Evolutionary conservation across 2,797 vertebrate genomes (phyloP).

Genomic region (Helicolenus hilgendorfi): DNA sequence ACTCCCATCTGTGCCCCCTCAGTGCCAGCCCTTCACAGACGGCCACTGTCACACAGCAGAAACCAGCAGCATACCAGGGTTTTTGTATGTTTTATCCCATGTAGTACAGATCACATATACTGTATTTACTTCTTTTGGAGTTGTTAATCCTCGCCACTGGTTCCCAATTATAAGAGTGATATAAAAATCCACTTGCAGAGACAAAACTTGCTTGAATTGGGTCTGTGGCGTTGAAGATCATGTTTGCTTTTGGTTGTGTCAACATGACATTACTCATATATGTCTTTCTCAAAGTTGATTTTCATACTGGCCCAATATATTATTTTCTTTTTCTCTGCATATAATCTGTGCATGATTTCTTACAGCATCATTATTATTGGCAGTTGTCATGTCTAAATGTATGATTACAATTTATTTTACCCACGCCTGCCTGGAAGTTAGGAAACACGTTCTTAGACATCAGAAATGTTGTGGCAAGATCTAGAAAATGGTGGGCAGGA

Average conservation of each 20-base stretch:
- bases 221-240: background rate
- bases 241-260: background rate
- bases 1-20: constrained; percentile 80
- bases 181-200: background rate
- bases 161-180: background rate
- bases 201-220: background rate
- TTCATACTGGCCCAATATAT: background rate
- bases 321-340: background rate
- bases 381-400: background rate
- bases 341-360: background rate
- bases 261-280: background rate
- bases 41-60: constrained; percentile 37
- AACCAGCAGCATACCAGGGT: constrained; percentile 33
- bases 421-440: background rate
- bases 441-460: background rate
- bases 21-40: constrained; percentile 67
- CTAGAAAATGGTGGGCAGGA: background rate
- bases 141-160: background rate
- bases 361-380: background rate
- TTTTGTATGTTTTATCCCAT: background rate
- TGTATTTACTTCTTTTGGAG: background rate
- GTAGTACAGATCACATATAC: background rate
- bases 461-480: background rate
- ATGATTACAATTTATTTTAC: background rate
- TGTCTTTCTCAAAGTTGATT: background rate